phyloP scores from a whole-genome alignment of 1,140 invertebrate species.

The Philopotamus ludificatus region DNA sequence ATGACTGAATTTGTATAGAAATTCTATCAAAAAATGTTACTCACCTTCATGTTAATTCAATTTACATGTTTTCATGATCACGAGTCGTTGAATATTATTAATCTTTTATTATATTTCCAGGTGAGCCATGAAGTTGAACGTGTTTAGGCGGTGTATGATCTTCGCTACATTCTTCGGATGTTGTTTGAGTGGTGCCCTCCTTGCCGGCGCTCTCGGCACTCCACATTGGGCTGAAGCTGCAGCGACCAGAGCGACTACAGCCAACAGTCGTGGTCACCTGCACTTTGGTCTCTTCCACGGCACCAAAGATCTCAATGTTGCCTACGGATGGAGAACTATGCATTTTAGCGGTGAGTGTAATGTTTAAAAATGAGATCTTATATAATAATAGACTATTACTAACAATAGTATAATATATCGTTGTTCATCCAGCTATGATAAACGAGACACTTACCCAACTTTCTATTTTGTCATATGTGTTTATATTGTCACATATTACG shows the following conservation, averaged over 20 bases:
- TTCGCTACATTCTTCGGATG: constrained; percentile 87
- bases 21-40: too few relatives aligned
- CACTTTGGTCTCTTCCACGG: constrained; percentile 84
- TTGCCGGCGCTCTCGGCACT: constrained; percentile 81
- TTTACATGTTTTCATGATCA: too few relatives aligned
- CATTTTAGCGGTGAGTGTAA: constrained; percentile 70
- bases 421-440: too few relatives aligned
- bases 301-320: constrained; percentile 77
- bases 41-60: too few relatives aligned
- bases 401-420: too few relatives aligned
- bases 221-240: constrained; percentile 83
- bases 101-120: constrained; percentile 1
- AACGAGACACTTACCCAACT: too few relatives aligned
- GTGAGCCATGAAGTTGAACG: constrained; percentile 50
- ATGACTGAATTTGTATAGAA: too few relatives aligned
- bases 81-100: too few relatives aligned
- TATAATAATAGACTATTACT: too few relatives aligned
- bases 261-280: constrained; percentile 72
- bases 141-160: constrained; percentile 77
- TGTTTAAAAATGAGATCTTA: too few relatives aligned
- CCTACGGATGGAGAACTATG: constrained; percentile 75
- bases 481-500: too few relatives aligned
- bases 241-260: constrained; percentile 63
- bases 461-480: too few relatives aligned
- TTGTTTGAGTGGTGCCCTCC: constrained; percentile 76